These are phyloP conservation scores for Macroglossus sobrinus DNA, from an alignment of 2,113 vertebrate species.

Conservation along the genomic window DNA sequence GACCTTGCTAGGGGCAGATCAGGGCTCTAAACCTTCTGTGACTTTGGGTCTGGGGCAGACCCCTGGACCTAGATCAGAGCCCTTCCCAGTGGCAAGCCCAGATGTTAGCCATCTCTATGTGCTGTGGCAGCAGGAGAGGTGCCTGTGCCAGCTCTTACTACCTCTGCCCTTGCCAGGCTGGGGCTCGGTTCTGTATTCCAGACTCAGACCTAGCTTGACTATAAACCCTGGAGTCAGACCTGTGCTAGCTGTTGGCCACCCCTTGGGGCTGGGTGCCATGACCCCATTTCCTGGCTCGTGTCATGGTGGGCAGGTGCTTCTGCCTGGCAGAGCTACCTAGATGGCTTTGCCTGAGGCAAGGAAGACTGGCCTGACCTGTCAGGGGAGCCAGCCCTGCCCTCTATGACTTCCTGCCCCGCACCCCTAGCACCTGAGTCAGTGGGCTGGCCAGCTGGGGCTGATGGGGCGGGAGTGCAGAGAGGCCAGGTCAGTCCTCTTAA, in stretches of 20 bases:
- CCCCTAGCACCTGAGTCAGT: slow-evolving; percentile 51
- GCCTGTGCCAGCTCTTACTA: not conserved
- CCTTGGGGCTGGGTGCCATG: not conserved
- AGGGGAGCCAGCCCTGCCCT: slow-evolving; percentile 34
- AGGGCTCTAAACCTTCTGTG: not conserved
- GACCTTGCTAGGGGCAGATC: not conserved
- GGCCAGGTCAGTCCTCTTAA: not conserved
- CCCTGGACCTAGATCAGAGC: not conserved
- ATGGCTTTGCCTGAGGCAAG: not conserved
- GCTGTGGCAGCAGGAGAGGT: not conserved
- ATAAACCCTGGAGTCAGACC: slow-evolving; percentile 15
- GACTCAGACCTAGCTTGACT: not conserved
- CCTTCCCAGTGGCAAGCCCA: not conserved
- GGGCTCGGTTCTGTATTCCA: not conserved
- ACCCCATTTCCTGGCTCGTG: slow-evolving; percentile 32
- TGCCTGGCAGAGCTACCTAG: not conserved
- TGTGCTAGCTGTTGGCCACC: not conserved
- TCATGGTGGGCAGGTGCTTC: not conserved
- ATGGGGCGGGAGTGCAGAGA: accelerated
- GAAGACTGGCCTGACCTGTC: slow-evolving; percentile 70
- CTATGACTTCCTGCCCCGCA: slow-evolving; percentile 37
- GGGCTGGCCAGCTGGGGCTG: not conserved
- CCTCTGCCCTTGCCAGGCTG: not conserved
- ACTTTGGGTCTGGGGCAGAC: not conserved
- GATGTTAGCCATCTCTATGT: not conserved